These are phyloP conservation scores for Polypedilum pembai DNA, from an alignment of 1,140 invertebrate genomes.

Conservation along the genomic window DNA sequence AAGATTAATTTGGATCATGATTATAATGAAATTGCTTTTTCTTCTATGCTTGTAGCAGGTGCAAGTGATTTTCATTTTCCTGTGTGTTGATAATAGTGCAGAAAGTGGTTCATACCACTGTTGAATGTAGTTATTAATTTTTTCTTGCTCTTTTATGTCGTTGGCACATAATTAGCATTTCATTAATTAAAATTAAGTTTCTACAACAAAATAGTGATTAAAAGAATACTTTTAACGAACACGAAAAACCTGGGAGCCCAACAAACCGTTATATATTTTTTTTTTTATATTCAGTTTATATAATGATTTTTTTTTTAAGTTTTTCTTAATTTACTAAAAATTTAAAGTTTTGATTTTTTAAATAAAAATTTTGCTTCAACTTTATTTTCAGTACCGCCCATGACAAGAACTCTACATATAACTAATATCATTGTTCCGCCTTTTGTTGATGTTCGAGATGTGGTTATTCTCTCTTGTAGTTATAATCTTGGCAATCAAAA, in stretches of 20 bases:
- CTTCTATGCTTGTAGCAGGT: neutral
- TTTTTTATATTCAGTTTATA: neutral
- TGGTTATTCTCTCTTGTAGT: slow-evolving; percentile 49
- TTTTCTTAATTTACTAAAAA: no score
- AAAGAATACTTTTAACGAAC: no score
- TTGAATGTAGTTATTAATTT: slow-evolving; percentile 8
- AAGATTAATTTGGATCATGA: slow-evolving; percentile 18
- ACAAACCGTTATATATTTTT: no score
- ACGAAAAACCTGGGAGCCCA: no score
- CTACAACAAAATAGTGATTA: no score
- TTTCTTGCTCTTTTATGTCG: neutral
- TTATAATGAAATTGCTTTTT: slow-evolving; percentile 20
- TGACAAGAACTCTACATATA: slow-evolving; percentile 38
- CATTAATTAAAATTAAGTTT: slow-evolving; percentile 4
- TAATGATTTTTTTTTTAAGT: neutral
- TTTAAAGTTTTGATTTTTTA: no score
- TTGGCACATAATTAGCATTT: slow-evolving; percentile 26
- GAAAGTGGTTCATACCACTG: neutral
- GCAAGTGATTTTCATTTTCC: neutral
- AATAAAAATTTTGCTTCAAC: neutral
- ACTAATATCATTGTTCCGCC: slow-evolving; percentile 44
- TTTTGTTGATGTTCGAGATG: slow-evolving; percentile 48
- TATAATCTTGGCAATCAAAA: slow-evolving; percentile 54
- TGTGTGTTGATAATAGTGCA: slow-evolving; percentile 5
- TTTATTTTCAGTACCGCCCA: neutral